Evolutionary conservation across 2,113 vertebrate genomes (phyloP), one percentile per base, ranked within the genome.

Genomic region (Piliocolobus tephrosceles): DNA sequence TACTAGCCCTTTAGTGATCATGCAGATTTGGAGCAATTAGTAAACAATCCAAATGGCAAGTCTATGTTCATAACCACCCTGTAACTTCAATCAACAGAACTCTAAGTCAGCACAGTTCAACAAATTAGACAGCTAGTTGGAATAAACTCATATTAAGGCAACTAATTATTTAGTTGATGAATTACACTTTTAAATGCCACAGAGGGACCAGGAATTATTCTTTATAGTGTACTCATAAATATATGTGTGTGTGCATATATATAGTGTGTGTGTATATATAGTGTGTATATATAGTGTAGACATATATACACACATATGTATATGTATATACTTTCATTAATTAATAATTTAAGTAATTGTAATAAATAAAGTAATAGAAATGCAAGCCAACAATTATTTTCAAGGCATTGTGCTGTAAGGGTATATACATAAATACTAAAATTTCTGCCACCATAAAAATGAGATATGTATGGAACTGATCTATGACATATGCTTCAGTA

Each of bases 301-400:
- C 5, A 30, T 12, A 61, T 2, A 30, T 5, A 61, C 10, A 61
- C 58, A 64, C 58, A 61, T 27, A 27, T 30, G 25, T 25, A 58
- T 58, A 58, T 58, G 57, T 61, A 61, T 61, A 27, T 61, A 61
- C 6, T 72, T 35, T n/a, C 45, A 68, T 84, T 80, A 88, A 79
- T 55, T 92, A 27, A 72, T 78, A 83, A 86, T 75, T 90, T 82
- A 82, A 93, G 13, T 85, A 85, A 84, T 57, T 88, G 30, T 76
- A 91, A 94, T 57, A 82, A 14, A 72, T 50, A 95, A 88, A 90
- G 25, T 73, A 94, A 50, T 68, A 88, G 18, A 78, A 94, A 90
- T 91, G 85, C 4, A n/a, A 70, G 3, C 3, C 35, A 90, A 88
- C 40, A 90, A 81, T 76, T 90, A 72, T 81, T 80, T 92, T 75